Evolutionary conservation across 35 echinoderm and acorn worm species (phyloP), one percentile per base, ranked within the genome.

Genomic region (Anneissia japonica): DNA sequence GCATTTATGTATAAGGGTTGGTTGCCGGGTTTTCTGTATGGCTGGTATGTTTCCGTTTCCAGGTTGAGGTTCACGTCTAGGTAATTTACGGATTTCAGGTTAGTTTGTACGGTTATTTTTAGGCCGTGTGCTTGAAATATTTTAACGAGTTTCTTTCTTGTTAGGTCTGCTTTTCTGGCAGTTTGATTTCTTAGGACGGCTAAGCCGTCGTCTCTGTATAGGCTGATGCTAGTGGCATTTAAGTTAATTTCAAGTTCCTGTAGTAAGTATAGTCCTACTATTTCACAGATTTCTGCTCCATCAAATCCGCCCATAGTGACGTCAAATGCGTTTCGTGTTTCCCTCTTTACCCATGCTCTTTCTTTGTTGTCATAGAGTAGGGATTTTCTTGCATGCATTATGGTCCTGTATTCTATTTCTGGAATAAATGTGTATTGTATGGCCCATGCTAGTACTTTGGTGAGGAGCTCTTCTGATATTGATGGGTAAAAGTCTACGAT

Each of bases 401-500:
- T 90, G 32, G 75, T 82, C 11, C 55, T 39, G 31, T 10, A 37
- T 30, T 84, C 88, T 23, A 21, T 30, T 34, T 84, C 30, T 31
- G 72, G 26, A 30, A 90, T 84, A 19, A 2, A 0, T 5, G 31
- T 78, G 46, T 84, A 34, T 33, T 84, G 43, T 19, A 39, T 37
- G 33, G 88, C 81, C 37, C 35, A 90, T 34, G 12, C 3, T 76
- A 90, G 56, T 13, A n/a, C 37, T 46, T 76, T 83, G 30, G 35
- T 55, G 29, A 90, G 88, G 28, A 90, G 73, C 32, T 90, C 21
- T 7, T 90, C 64, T 14, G 56, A 73, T 14, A 90, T 90, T 0
- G 88, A 90, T 12, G 88, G 88, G 46, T 84, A 84, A 35, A 78
- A 84, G 40, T 90, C 74, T 35, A 90, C 75, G 31, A 85, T 72